Evolutionary conservation across 2,888 invertebrate species (phyloP).

Genomic region (Willowsia nigromaculata): DNA sequence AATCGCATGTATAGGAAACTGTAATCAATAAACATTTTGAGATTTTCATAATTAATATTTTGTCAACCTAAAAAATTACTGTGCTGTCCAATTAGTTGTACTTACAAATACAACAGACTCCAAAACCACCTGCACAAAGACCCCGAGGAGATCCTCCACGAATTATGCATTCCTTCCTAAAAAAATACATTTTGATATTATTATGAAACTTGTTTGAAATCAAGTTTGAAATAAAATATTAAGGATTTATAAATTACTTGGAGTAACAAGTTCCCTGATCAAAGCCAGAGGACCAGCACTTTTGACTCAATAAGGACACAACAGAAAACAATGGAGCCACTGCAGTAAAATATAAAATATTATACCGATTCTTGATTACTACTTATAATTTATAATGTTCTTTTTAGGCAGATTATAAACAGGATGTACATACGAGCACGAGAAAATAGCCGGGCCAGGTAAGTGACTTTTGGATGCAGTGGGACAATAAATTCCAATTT

Average conservation of each 20-base stretch:
- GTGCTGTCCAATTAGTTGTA: no score
- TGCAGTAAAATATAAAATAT: conserved; percentile 10
- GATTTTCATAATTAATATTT: not conserved
- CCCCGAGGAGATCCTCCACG: conserved; percentile 85
- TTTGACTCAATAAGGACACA: conserved; percentile 76
- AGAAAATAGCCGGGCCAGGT: conserved; percentile 70
- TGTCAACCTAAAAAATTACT: no score
- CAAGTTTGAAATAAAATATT: not conserved
- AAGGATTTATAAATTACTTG: conserved; percentile 53
- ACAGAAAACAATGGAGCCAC: conserved; percentile 76
- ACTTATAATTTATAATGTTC: not conserved
- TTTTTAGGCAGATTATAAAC: not conserved
- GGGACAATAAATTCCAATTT: conserved; percentile 70
- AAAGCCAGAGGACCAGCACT: conserved; percentile 76
- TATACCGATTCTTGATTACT: not conserved
- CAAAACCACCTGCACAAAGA: conserved; percentile 87
- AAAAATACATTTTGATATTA: not conserved
- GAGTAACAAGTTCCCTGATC: conserved; percentile 78
- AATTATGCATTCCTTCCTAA: conserved; percentile 83
- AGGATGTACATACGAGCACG: conserved; percentile 70
- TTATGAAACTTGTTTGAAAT: no score
- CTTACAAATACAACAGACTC: conserved; percentile 89
- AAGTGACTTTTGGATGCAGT: conserved; percentile 70
- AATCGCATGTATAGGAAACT: conserved; percentile 87
- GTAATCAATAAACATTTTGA: conserved; percentile 72